Percentiles rank a stretch among this genome's conserved stretches.
These are phyloP conservation scores for Gavialis gangeticus DNA, from an alignment of 2,113 vertebrate species.

Conservation along the genomic window DNA sequence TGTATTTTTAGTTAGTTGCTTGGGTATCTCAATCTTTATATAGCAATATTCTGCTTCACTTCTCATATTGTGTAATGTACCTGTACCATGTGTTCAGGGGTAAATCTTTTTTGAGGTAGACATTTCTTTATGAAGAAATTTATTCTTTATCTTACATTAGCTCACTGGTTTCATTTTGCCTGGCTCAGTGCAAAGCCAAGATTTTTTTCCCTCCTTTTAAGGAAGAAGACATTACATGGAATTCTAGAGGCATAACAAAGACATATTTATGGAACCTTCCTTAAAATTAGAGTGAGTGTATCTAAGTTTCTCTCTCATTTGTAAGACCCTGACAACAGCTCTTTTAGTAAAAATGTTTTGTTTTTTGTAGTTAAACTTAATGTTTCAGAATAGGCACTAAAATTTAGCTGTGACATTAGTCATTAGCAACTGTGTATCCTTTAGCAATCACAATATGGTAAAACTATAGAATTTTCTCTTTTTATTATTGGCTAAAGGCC, in stretches of 20 bases:
- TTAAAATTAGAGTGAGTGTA: not conserved
- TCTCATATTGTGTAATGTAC: not conserved
- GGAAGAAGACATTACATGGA: too few relatives aligned
- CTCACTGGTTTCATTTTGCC: not conserved
- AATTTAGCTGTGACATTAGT: not conserved
- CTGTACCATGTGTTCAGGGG: not conserved
- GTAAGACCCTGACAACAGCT: not conserved
- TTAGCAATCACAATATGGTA: not conserved
- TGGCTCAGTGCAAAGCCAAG: not conserved
- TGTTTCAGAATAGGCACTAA: not conserved
- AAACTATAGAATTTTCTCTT: not conserved
- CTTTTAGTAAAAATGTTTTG: not conserved
- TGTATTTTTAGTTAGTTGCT: fast-evolving
- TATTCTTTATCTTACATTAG: not conserved
- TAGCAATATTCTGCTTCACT: not conserved
- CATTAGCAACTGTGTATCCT: not conserved
- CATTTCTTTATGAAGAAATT: slow-evolving; percentile 45
- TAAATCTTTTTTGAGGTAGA: slow-evolving; percentile 18
- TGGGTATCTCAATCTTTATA: not conserved
- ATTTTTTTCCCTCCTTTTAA: not conserved
- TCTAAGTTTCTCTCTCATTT: fast-evolving
- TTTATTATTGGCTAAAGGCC: not conserved
- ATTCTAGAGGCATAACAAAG: not conserved
- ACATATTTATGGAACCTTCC: not conserved
- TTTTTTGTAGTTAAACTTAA: not conserved